Percentiles rank a stretch among this genome's conserved stretches.
phyloP scores from a whole-genome alignment of 2,113 vertebrate species.

The Entomyzon cyanotis region DNA sequence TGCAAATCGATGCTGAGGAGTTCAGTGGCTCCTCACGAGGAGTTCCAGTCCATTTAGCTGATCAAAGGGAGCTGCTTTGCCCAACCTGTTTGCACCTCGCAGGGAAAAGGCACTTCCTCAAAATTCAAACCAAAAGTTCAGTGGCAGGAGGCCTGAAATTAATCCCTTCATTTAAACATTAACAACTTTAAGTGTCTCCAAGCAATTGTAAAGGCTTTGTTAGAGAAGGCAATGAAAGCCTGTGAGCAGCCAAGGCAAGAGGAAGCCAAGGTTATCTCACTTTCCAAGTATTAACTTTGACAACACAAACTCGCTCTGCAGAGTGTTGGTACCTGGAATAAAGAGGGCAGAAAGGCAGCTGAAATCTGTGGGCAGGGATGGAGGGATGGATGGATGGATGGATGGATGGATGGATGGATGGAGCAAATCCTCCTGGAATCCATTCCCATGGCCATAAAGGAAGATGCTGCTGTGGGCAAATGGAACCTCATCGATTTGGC shows the following conservation, averaged over 20 bases:
- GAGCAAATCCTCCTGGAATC: background rate
- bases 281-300: background rate
- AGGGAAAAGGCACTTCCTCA: background rate
- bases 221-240: background rate
- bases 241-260: background rate
- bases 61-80: background rate
- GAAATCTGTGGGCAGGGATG: background rate
- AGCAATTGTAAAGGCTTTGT: constrained; percentile 22
- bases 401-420: background rate
- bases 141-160: constrained; percentile 11
- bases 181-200: background rate
- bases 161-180: constrained; percentile 41
- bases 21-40: background rate
- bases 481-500: fast-evolving
- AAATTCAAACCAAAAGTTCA: background rate
- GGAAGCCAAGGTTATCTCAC: background rate
- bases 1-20: background rate
- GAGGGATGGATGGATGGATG: background rate
- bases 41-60: background rate
- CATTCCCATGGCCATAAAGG: background rate
- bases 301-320: background rate
- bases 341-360: background rate
- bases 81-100: background rate
- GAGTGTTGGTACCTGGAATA: background rate
- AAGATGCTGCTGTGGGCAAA: background rate